These are phyloP conservation scores for Phaedon cochleariae DNA, from an alignment of 2,888 invertebrate genomes.

Conservation along the genomic window DNA sequence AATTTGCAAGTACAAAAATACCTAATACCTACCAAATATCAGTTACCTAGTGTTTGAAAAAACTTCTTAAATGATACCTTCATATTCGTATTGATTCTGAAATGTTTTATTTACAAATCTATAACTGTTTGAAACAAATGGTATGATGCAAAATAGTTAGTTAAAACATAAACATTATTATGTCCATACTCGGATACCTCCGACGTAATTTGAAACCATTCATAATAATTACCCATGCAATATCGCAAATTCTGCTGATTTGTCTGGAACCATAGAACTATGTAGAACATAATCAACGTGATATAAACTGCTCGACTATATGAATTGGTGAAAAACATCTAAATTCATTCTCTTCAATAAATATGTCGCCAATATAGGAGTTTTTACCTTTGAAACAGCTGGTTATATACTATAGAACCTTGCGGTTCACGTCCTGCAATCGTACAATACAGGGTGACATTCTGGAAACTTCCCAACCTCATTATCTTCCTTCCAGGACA, in stretches of 20 bases:
- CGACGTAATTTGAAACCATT: constrained; percentile 20
- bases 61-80: too few species aligned
- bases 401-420: too few species aligned
- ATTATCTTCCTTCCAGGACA: too few species aligned
- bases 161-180: constrained; percentile 12
- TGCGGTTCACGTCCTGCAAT: too few species aligned
- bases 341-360: too few species aligned
- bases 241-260: constrained; percentile 18
- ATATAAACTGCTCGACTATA: neutral
- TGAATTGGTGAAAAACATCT: neutral
- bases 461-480: too few species aligned
- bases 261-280: constrained; percentile 4
- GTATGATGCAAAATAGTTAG: constrained; percentile 6
- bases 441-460: too few species aligned
- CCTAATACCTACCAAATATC: too few species aligned
- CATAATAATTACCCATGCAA: constrained; percentile 20
- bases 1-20: too few species aligned
- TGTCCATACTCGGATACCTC: constrained; percentile 9
- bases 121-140: neutral
- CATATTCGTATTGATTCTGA: neutral
- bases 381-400: too few species aligned
- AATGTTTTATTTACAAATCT: neutral
- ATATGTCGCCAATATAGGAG: too few species aligned
- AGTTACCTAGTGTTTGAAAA: too few species aligned
- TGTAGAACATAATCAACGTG: constrained; percentile 12